These are phyloP conservation scores for Triplophysa rosa DNA, from an alignment of 2,113 vertebrate genomes.

Conservation along the genomic window DNA sequence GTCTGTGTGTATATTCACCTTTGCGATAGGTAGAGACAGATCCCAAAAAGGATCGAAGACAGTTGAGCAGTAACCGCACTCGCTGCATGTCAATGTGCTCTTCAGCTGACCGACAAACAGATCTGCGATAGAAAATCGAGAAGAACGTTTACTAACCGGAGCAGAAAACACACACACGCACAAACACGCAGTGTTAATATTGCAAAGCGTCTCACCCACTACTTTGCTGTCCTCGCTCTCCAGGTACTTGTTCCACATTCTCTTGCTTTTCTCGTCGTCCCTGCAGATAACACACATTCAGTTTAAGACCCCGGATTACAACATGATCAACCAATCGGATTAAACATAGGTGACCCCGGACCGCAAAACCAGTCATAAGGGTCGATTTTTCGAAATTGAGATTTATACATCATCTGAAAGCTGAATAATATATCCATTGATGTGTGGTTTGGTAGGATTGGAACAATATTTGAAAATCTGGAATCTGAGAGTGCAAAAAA, in stretches of 20 bases:
- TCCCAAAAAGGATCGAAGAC: conserved; percentile 98
- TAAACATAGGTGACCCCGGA: too few relatives aligned
- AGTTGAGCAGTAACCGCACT: conserved; percentile 91
- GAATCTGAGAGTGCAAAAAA: too few relatives aligned
- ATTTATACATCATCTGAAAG: too few relatives aligned
- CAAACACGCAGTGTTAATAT: background rate
- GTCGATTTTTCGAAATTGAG: too few relatives aligned
- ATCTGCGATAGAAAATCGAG: conserved; percentile 69
- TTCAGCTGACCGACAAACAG: conserved; percentile 96
- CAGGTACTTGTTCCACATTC: conserved; percentile 93
- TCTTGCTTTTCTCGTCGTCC: conserved; percentile 87
- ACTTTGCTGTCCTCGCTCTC: conserved; percentile 94
- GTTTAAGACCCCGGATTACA: background rate
- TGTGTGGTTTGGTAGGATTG: too few relatives aligned
- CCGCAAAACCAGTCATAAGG: too few relatives aligned
- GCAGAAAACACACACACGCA: background rate
- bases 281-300: conserved; percentile 66
- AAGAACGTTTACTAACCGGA: background rate
- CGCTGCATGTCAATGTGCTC: conserved; percentile 89
- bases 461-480: too few relatives aligned
- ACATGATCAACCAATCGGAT: background rate
- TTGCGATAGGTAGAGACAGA: conserved; percentile 89
- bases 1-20: conserved; percentile 71
- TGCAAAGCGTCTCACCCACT: conserved; percentile 77
- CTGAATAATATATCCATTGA: too few relatives aligned